Percentiles rank a stretch among this genome's conserved stretches.
These are phyloP conservation scores for Sprattus sprattus DNA, from an alignment of 2,113 vertebrate species.

Conservation along the genomic window DNA sequence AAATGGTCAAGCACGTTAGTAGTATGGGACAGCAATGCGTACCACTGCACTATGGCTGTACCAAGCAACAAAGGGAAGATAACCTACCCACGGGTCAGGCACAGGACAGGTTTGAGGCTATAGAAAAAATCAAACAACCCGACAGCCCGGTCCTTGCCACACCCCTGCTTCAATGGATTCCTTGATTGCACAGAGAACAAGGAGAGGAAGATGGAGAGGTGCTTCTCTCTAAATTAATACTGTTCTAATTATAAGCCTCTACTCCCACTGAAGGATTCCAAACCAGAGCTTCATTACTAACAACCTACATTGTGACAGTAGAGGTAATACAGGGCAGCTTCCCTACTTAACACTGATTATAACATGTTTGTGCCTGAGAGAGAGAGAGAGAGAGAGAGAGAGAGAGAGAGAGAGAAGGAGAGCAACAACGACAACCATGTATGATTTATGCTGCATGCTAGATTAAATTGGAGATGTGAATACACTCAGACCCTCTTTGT, in stretches of 20 bases:
- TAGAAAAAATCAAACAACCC: too few relatives aligned
- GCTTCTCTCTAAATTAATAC: slow-evolving; percentile 27
- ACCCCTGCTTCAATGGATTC: background rate
- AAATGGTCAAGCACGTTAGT: too few relatives aligned
- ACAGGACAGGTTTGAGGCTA: too few relatives aligned
- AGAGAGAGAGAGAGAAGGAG: background rate
- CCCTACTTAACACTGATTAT: slow-evolving; percentile 32
- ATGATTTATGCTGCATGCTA: slow-evolving; percentile 2
- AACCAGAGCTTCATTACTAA: slow-evolving; percentile 41
- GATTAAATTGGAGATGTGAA: slow-evolving; percentile 1
- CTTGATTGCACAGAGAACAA: background rate
- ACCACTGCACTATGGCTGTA: too few relatives aligned
- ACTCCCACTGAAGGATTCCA: slow-evolving; percentile 34
- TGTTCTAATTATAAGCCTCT: slow-evolving; percentile 38
- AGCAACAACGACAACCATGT: background rate
- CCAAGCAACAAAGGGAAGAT: too few relatives aligned
- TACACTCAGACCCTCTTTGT: background rate
- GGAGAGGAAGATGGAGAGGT: slow-evolving; percentile 9
- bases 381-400: background rate
- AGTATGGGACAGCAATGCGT: too few relatives aligned
- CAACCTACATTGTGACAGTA: slow-evolving; percentile 35
- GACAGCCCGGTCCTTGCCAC: background rate
- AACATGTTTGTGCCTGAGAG: background rate
- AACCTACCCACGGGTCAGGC: too few relatives aligned
- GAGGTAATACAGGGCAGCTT: slow-evolving; percentile 28